Evolutionary conservation across 1,140 invertebrate species (phyloP).

Genomic region (Ridgeia piscesae): DNA sequence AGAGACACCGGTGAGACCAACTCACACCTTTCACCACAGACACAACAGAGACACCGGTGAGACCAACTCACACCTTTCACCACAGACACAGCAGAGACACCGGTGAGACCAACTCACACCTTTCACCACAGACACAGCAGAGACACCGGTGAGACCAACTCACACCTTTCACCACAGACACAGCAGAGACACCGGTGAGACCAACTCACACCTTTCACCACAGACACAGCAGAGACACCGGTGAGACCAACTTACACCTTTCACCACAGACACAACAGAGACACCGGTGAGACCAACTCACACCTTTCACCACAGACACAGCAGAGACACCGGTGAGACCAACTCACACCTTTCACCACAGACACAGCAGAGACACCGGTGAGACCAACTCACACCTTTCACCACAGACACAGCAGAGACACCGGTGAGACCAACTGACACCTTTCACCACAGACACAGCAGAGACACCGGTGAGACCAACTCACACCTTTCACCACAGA

Average conservation of each 20-base stretch:
- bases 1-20: constrained; percentile 8
- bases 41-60: constrained; percentile 10
- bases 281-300: background rate
- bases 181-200: constrained; percentile 11
- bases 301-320: constrained; percentile 27
- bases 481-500: constrained; percentile 25
- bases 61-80: background rate
- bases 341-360: constrained; percentile 20
- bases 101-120: background rate
- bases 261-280: constrained; percentile 29
- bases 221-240: constrained; percentile 29
- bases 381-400: background rate
- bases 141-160: background rate
- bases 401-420: constrained; percentile 29
- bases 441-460: constrained; percentile 28
- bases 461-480: constrained; percentile 8
- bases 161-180: constrained; percentile 25
- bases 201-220: background rate
- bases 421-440: background rate
- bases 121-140: constrained; percentile 29
- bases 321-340: constrained; percentile 1
- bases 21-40: constrained; percentile 25
- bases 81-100: constrained; percentile 30
- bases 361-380: constrained; percentile 20
- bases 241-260: background rate